These are phyloP conservation scores for Alces alces DNA, from an alignment of 2,113 vertebrate genomes.

Conservation along the genomic window DNA sequence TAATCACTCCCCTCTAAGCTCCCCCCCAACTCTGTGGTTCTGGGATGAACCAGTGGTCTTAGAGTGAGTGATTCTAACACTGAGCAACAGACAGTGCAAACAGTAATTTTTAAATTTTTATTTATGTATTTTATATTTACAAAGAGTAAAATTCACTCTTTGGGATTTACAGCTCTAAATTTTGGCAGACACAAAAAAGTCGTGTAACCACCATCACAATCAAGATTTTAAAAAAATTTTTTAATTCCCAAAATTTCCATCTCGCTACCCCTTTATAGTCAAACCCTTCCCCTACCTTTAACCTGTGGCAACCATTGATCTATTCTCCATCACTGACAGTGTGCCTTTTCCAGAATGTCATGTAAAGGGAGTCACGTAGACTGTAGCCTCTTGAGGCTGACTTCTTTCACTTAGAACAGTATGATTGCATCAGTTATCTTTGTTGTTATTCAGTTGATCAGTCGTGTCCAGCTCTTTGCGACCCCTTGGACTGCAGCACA, in stretches of 20 bases:
- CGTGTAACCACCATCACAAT: background rate
- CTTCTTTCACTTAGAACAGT: background rate
- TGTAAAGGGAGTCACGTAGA: background rate
- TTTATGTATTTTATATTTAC: conserved; percentile 3
- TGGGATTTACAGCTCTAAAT: background rate
- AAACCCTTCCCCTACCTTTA: background rate
- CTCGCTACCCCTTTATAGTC: background rate
- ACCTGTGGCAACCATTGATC: background rate
- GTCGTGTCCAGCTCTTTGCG: background rate
- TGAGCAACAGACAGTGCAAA: background rate
- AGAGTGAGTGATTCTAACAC: background rate
- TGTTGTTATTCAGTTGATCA: background rate
- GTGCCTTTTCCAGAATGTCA: background rate
- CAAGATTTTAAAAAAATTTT: background rate
- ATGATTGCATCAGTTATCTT: background rate
- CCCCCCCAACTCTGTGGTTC: background rate
- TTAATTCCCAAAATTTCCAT: background rate
- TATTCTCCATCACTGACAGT: background rate
- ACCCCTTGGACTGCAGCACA: background rate
- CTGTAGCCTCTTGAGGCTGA: background rate
- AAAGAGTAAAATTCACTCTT: background rate
- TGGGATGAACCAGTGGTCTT: background rate
- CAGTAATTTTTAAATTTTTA: background rate
- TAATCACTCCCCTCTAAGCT: background rate
- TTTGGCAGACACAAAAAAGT: background rate